phyloP scores from a whole-genome alignment of 2,888 invertebrate species.

The Microplitis manilae region DNA sequence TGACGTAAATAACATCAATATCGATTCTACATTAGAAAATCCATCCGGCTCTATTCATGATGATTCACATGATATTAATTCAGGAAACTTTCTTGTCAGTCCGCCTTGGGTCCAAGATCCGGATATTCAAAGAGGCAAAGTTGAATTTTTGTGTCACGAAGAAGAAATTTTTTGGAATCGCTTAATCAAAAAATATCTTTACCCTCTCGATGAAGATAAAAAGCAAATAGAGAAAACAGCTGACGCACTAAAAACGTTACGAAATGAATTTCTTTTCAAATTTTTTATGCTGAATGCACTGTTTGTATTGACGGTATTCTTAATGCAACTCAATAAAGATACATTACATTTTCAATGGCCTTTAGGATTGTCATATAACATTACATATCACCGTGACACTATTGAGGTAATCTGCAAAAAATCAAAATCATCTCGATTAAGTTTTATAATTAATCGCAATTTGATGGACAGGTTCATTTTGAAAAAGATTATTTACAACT shows the following conservation, averaged over 20 bases:
- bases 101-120: conserved; percentile 82
- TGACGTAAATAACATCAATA: conserved; percentile 43
- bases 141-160: conserved; percentile 77
- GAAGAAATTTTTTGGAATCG: conserved; percentile 86
- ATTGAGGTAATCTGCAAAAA: conserved; percentile 64
- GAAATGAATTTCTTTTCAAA: conserved; percentile 75
- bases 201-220: conserved; percentile 80
- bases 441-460: not conserved
- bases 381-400: conserved; percentile 67
- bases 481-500: conserved; percentile 73
- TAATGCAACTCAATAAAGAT: conserved; percentile 78
- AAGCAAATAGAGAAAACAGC: conserved; percentile 75
- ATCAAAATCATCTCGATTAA: conserved; percentile 5
- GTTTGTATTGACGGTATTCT: conserved; percentile 77
- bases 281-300: conserved; percentile 80
- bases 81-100: conserved; percentile 72
- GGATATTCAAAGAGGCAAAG: conserved; percentile 77
- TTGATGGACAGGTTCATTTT: conserved; percentile 65
- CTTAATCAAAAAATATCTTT: conserved; percentile 82
- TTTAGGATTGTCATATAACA: conserved; percentile 71
- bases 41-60: conserved; percentile 34
- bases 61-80: conserved; percentile 13
- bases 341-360: conserved; percentile 76
- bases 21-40: conserved; percentile 43
- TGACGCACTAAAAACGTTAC: conserved; percentile 73